These are phyloP conservation scores for Dione vanillae DNA, from an alignment of 2,888 invertebrate species.

Conservation along the genomic window DNA sequence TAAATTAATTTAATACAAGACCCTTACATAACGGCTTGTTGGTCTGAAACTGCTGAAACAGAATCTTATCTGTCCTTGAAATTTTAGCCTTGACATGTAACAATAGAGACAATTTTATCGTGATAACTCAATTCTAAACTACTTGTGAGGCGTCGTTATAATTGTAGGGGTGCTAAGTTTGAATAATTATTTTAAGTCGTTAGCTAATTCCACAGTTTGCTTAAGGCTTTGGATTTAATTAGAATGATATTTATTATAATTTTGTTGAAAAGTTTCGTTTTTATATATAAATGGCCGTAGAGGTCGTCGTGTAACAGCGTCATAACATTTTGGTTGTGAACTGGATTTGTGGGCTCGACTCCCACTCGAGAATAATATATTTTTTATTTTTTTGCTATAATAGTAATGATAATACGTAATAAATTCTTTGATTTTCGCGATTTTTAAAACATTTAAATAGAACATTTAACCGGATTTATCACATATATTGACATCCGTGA, in stretches of 20 bases:
- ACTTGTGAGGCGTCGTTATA: constrained; percentile 3
- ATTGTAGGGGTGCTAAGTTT: constrained; percentile 14
- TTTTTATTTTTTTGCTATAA: too few species aligned
- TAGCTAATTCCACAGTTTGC: not conserved
- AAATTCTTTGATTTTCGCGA: too few species aligned
- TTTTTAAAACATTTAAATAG: too few species aligned
- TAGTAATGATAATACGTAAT: not conserved
- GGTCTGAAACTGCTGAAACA: constrained; percentile 28
- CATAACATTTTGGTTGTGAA: too few species aligned
- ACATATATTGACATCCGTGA: too few species aligned
- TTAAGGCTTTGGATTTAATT: not conserved
- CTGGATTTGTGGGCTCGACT: not conserved
- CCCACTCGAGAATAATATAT: not conserved
- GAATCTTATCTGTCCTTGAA: constrained; percentile 40
- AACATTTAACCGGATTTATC: too few species aligned
- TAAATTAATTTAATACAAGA: constrained; percentile 45
- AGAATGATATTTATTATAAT: too few species aligned
- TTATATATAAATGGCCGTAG: too few species aligned
- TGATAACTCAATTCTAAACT: constrained; percentile 21
- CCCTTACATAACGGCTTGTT: constrained; percentile 41
- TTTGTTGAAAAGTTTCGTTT: not conserved
- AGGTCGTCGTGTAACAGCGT: too few species aligned
- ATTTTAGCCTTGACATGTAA: constrained; percentile 36
- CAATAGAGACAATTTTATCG: constrained; percentile 39
- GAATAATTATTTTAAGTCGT: constrained; percentile 10